phyloP scores from a whole-genome alignment of 2,797 vertebrate genomes.

The Uromys caudimaculatus region DNA sequence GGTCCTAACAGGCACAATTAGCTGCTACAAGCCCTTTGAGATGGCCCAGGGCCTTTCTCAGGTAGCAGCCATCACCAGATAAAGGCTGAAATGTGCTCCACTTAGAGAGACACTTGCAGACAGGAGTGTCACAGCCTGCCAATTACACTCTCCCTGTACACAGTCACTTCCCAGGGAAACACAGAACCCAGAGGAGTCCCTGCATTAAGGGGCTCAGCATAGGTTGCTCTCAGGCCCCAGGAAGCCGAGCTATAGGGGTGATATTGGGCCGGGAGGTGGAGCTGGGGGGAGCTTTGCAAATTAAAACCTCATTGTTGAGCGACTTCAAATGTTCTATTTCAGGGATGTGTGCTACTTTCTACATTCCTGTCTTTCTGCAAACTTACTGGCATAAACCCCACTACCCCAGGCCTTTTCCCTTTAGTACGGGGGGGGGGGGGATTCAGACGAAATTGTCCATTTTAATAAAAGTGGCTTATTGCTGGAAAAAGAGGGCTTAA shows the following conservation, averaged over 20 bases:
- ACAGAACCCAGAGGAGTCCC: constrained; percentile 82
- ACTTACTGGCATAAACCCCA: background rate
- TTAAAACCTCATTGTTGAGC: constrained; percentile 71
- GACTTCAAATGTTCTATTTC: constrained; percentile 63
- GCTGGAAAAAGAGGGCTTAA: background rate
- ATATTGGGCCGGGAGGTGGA: background rate
- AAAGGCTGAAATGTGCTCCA: constrained; percentile 88
- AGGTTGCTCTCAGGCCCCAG: constrained; percentile 82
- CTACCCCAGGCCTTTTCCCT: background rate
- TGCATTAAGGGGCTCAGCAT: constrained; percentile 83
- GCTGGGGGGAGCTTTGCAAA: constrained; percentile 72
- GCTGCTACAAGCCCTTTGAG: constrained; percentile 90
- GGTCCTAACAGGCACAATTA: constrained; percentile 91
- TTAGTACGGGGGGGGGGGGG: background rate
- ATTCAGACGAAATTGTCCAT: background rate
- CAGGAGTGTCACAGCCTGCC: constrained; percentile 90
- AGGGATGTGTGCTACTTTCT: background rate
- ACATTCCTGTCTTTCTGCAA: background rate
- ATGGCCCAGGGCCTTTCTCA: constrained; percentile 88
- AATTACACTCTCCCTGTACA: constrained; percentile 88
- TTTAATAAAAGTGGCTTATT: background rate
- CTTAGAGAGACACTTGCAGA: constrained; percentile 89
- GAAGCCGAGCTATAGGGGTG: background rate
- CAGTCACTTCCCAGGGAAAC: constrained; percentile 86
- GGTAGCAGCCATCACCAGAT: constrained; percentile 90